Conservation (phyloP, 1,140 invertebrate genomes). For the Arion vulgaris region DNA sequence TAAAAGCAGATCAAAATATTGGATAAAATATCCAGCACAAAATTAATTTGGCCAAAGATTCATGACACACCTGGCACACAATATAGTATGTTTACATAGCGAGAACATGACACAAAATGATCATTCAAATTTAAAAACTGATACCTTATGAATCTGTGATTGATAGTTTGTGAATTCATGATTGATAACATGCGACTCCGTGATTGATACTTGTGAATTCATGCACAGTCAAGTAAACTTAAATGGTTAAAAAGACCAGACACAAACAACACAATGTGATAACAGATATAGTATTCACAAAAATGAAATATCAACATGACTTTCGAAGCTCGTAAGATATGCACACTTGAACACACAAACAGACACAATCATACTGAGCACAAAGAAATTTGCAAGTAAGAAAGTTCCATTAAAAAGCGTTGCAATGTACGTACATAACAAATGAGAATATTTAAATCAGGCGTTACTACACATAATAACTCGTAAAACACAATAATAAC, state of each 20-base stretch:
- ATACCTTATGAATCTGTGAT: no score
- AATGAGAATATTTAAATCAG: not conserved
- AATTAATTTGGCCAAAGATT: not conserved
- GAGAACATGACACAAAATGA: not conserved
- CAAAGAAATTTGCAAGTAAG: not conserved
- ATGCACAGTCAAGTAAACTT: no score
- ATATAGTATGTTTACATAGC: no score
- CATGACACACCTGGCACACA: no score
- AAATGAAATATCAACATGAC: not conserved
- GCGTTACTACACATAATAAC: not conserved
- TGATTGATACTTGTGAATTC: no score
- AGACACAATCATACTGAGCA: not conserved
- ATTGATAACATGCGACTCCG: no score
- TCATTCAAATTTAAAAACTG: no score
- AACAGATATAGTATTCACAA: slow-evolving; percentile 1
- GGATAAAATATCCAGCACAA: not conserved
- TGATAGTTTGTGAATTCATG: no score
- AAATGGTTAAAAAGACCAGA: not conserved
- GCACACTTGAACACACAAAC: not conserved
- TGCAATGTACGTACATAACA: not conserved
- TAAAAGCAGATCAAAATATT: not conserved
- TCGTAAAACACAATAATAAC: no score
- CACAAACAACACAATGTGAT: not conserved
- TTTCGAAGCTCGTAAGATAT: not conserved
- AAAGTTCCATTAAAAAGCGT: not conserved